Evolutionary conservation across 1,140 invertebrate genomes (phyloP).

Genomic region (Cataglyphis hispanica): DNA sequence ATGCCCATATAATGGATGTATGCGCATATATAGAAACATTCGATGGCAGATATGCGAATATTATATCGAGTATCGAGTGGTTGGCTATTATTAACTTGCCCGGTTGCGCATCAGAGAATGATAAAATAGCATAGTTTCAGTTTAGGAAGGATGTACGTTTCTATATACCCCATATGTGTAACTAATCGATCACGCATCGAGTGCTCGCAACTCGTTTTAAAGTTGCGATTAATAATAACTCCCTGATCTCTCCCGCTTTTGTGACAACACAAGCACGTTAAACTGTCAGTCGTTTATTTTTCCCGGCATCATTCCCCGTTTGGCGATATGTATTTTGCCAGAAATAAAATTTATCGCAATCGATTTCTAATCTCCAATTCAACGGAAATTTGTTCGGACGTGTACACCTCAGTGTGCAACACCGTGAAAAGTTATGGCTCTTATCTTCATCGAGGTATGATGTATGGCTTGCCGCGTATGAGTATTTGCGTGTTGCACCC

Average conservation of each 20-base stretch:
- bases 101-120: not conserved
- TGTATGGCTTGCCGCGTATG: slow-evolving; percentile 26
- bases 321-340: not conserved
- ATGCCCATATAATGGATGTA: not conserved
- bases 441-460: slow-evolving; percentile 59
- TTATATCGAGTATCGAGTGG: slow-evolving; percentile 9
- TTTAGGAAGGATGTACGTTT: slow-evolving; percentile 28
- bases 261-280: slow-evolving; percentile 6
- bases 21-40: not conserved
- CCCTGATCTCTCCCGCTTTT: not conserved
- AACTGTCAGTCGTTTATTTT: slow-evolving; percentile 26
- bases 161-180: not conserved
- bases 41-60: not conserved
- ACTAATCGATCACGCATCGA: not conserved
- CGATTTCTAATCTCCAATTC: slow-evolving; percentile 55
- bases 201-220: slow-evolving; percentile 7
- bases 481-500: slow-evolving; percentile 1
- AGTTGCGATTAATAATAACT: slow-evolving; percentile 48
- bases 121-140: slow-evolving; percentile 19
- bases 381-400: slow-evolving; percentile 43
- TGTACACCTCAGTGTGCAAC: slow-evolving; percentile 37
- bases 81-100: slow-evolving; percentile 60
- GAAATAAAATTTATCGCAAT: slow-evolving; percentile 56
- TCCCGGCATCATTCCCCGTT: not conserved
- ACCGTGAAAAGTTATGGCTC: slow-evolving; percentile 51